phyloP scores from a whole-genome alignment of 2,113 vertebrate species.

The Tetrax tetrax region DNA sequence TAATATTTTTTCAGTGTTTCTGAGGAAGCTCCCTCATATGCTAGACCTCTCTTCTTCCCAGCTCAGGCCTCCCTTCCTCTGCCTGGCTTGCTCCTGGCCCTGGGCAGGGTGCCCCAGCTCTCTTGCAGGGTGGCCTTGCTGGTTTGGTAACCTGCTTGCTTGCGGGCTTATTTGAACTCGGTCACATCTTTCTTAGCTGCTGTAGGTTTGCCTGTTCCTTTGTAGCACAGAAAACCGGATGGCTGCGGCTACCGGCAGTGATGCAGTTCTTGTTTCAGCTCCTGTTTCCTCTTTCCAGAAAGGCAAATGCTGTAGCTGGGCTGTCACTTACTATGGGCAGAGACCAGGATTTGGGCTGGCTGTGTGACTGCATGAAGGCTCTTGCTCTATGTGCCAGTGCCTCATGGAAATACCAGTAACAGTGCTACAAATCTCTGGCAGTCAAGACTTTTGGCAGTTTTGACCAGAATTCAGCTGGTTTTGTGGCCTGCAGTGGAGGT shows the following conservation, averaged over 20 bases:
- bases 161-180: neutral
- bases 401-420: neutral
- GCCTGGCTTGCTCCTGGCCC: neutral
- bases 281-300: neutral
- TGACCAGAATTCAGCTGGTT: neutral
- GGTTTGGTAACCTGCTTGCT: neutral
- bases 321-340: neutral
- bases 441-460: neutral
- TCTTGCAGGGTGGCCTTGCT: neutral
- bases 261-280: neutral
- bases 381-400: neutral
- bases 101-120: neutral
- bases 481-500: neutral
- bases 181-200: neutral
- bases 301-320: neutral
- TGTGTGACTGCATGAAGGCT: neutral
- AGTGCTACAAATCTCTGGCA: neutral
- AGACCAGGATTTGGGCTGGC: neutral
- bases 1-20: neutral
- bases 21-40: neutral
- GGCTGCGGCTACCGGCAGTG: neutral
- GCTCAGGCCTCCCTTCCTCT: neutral
- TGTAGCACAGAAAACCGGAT: neutral
- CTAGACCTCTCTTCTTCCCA: neutral
- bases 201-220: neutral